These are phyloP conservation scores for Nyctibius grandis DNA, from an alignment of 2,797 vertebrate species.

Conservation along the genomic window DNA sequence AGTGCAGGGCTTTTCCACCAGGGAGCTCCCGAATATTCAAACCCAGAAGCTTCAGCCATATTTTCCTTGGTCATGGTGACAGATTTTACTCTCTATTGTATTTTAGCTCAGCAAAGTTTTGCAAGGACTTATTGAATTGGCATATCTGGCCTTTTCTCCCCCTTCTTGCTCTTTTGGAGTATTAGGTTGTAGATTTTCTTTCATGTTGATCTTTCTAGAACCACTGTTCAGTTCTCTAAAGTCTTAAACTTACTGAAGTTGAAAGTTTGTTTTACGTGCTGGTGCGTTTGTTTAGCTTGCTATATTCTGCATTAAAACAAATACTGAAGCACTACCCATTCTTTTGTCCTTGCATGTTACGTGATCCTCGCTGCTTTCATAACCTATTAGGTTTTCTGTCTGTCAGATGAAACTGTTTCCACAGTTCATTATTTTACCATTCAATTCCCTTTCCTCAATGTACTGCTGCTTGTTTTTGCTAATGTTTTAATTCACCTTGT, in stretches of 20 bases:
- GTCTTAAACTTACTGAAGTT: neutral
- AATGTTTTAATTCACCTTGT: neutral
- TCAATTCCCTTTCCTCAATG: neutral
- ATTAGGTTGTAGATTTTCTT: neutral
- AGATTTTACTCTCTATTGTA: neutral
- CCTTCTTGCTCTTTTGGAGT: neutral
- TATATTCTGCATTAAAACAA: neutral
- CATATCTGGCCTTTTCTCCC: fast-evolving
- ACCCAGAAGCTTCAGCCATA: neutral
- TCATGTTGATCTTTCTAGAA: neutral
- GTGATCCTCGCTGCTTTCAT: neutral
- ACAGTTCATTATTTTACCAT: neutral
- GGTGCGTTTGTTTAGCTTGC: neutral
- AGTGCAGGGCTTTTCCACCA: neutral
- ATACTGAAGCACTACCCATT: neutral
- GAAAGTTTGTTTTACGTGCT: neutral
- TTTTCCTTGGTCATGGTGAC: neutral
- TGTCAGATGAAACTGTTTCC: neutral
- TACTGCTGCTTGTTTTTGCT: neutral
- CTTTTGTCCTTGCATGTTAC: neutral
- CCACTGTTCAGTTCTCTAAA: neutral
- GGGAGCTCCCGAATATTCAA: neutral
- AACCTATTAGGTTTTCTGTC: neutral
- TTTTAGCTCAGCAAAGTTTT: neutral
- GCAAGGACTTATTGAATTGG: neutral